These are phyloP conservation scores for Hydrocynus forskahlii DNA, from an alignment of 2,797 vertebrate genomes.

Conservation along the genomic window DNA sequence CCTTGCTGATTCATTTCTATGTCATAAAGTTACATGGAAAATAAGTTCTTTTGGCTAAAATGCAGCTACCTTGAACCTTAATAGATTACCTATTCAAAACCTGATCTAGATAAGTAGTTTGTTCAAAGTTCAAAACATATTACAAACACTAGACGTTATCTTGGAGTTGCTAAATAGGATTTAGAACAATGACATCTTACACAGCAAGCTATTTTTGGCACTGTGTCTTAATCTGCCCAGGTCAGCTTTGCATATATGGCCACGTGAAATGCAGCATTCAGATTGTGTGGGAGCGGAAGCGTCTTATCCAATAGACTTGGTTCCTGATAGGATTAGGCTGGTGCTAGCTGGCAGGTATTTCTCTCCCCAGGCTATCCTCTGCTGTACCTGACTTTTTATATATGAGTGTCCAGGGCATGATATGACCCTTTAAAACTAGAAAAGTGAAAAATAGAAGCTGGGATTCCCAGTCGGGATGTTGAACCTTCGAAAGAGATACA, in stretches of 20 bases:
- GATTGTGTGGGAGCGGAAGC: conserved; percentile 23
- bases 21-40: neutral
- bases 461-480: neutral
- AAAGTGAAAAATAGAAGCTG: neutral
- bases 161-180: neutral
- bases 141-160: neutral
- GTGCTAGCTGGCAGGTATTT: conserved; percentile 43
- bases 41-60: neutral
- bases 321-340: conserved; percentile 45
- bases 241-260: conserved; percentile 30
- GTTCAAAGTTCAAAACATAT: neutral
- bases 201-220: conserved; percentile 39
- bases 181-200: conserved; percentile 15
- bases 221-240: conserved; percentile 26
- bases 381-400: neutral
- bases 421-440: neutral
- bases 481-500: neutral
- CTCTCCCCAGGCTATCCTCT: conserved; percentile 7
- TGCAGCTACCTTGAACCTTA: neutral
- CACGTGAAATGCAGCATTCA: conserved; percentile 14
- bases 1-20: neutral
- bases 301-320: conserved; percentile 43
- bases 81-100: neutral
- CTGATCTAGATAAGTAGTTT: neutral
- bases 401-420: neutral